These are phyloP conservation scores for Gymnobelideus leadbeateri DNA, from an alignment of 2,113 vertebrate species.

Conservation along the genomic window DNA sequence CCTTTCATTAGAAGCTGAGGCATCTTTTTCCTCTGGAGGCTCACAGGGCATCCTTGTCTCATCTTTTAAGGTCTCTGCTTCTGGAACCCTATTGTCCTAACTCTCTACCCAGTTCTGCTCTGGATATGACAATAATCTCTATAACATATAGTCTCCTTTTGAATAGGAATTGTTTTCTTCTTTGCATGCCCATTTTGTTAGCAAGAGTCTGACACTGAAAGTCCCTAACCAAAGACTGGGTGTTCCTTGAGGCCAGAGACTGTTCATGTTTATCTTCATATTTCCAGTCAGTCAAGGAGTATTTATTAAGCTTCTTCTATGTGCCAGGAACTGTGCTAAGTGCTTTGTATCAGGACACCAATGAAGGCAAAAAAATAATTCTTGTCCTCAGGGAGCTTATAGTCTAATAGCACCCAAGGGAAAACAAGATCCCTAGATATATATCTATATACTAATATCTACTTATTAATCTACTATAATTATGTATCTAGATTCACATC, in stretches of 20 bases:
- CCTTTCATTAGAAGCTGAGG: neutral
- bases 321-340: neutral
- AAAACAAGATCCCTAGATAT: neutral
- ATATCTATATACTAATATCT: neutral
- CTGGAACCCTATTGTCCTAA: neutral
- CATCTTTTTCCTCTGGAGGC: neutral
- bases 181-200: neutral
- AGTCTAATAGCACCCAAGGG: neutral
- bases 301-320: neutral
- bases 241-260: neutral
- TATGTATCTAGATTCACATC: neutral
- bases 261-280: neutral
- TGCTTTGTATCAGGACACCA: neutral
- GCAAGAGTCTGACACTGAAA: neutral
- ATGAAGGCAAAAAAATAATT: neutral
- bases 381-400: neutral
- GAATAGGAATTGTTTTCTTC: neutral
- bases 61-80: neutral
- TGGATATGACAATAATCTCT: neutral
- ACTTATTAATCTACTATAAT: neutral
- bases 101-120: neutral
- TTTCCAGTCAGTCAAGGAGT: neutral
- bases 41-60: neutral
- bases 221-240: neutral
- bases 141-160: neutral